These are phyloP conservation scores for Heterodera filipjevi DNA, from an alignment of 2,888 invertebrate genomes.

Conservation along the genomic window DNA sequence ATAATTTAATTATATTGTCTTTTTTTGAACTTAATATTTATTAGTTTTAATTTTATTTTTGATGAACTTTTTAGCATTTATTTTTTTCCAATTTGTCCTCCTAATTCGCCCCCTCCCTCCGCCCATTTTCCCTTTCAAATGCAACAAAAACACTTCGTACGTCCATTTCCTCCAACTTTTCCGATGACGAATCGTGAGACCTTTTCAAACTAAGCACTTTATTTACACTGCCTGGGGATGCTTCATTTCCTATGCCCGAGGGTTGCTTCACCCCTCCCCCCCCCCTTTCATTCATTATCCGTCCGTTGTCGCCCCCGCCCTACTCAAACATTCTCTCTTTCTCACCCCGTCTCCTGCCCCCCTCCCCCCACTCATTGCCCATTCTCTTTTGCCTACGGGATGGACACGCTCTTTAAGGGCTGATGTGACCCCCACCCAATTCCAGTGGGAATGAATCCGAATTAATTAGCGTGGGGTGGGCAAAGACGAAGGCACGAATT, in stretches of 20 bases:
- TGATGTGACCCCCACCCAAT: not conserved
- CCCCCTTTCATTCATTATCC: not conserved
- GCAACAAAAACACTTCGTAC: not conserved
- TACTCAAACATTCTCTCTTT: not conserved
- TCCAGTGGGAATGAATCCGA: slow-evolving; percentile 1
- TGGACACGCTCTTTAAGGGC: not conserved
- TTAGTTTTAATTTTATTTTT: no score
- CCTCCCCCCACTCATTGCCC: not conserved
- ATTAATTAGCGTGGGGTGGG: not conserved
- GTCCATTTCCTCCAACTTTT: not conserved
- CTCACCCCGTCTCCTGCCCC: not conserved
- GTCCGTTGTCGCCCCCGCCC: slow-evolving; percentile 2
- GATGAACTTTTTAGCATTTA: no score
- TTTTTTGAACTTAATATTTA: no score
- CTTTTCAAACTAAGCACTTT: not conserved
- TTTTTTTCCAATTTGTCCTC: no score
- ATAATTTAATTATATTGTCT: no score
- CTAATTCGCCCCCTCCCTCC: no score
- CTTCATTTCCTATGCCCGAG: not conserved
- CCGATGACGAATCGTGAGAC: not conserved
- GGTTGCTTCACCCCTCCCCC: not conserved
- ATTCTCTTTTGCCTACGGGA: not conserved
- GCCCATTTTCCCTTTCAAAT: not conserved
- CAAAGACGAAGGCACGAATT: not conserved
- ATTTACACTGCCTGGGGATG: not conserved